Conservation (phyloP, 2,888 invertebrate species). For the Rhogogaster chlorosoma region DNA sequence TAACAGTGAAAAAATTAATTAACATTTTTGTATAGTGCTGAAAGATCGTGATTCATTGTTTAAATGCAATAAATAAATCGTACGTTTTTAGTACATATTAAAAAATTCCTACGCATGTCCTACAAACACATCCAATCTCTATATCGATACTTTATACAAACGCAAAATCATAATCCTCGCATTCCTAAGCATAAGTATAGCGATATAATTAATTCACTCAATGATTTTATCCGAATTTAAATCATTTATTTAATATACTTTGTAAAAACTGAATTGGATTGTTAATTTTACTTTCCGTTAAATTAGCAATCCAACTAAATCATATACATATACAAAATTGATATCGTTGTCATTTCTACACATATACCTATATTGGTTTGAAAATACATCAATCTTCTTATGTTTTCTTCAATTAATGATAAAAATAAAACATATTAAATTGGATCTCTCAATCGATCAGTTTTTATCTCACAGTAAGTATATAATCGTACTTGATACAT, state of each 20-base stretch:
- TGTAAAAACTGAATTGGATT: background rate
- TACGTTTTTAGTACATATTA: background rate
- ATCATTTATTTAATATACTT: background rate
- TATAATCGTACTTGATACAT: slow-evolving; percentile 6
- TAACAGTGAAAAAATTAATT: background rate
- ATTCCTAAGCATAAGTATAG: background rate
- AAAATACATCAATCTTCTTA: background rate
- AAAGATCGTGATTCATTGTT: slow-evolving; percentile 31
- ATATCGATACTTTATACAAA: background rate
- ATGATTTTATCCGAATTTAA: background rate
- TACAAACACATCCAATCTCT: background rate
- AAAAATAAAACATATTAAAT: background rate
- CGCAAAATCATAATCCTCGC: background rate
- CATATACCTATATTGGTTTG: background rate
- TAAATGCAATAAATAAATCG: slow-evolving; percentile 33
- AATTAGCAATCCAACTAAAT: background rate
- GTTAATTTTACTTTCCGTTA: background rate
- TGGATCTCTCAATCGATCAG: slow-evolving; percentile 15
- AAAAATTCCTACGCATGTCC: background rate
- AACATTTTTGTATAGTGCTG: slow-evolving; percentile 14
- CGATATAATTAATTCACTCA: background rate
- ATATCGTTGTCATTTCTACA: no score
- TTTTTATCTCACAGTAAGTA: slow-evolving; percentile 23
- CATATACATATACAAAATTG: background rate
- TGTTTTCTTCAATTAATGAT: background rate